Evolutionary conservation across 2,113 vertebrate genomes (phyloP).

Genomic region (Herpetotheres cachinnans): DNA sequence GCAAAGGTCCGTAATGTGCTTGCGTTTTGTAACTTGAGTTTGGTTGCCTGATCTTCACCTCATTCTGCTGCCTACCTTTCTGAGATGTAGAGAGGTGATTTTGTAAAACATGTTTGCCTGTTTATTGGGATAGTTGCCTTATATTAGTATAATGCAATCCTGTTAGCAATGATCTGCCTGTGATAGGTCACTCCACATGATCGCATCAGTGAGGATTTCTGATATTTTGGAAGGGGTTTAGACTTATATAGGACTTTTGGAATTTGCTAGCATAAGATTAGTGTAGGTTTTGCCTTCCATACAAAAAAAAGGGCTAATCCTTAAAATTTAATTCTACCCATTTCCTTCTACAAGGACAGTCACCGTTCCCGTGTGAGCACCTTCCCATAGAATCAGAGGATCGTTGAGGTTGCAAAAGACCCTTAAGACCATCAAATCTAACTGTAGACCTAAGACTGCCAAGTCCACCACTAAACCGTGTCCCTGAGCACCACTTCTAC

Average conservation of each 20-base stretch:
- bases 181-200: background rate
- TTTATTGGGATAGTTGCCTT: background rate
- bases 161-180: background rate
- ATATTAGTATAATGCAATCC: background rate
- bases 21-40: background rate
- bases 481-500: too few relatives aligned
- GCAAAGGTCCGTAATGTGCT: background rate
- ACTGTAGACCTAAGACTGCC: background rate
- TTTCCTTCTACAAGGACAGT: background rate
- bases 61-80: background rate
- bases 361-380: background rate
- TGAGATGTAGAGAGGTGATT: background rate
- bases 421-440: background rate
- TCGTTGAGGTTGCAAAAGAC: background rate
- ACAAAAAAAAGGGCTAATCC: background rate
- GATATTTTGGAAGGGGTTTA: background rate
- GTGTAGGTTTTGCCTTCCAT: background rate
- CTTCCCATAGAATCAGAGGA: background rate
- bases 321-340: background rate
- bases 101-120: too few relatives aligned
- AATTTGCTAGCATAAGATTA: background rate
- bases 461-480: background rate
- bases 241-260: background rate
- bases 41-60: background rate
- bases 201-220: background rate